Base-by-base conservation (phyloP, 2,888 invertebrate genomes). In the Cantharis flavilabris region DNA sequence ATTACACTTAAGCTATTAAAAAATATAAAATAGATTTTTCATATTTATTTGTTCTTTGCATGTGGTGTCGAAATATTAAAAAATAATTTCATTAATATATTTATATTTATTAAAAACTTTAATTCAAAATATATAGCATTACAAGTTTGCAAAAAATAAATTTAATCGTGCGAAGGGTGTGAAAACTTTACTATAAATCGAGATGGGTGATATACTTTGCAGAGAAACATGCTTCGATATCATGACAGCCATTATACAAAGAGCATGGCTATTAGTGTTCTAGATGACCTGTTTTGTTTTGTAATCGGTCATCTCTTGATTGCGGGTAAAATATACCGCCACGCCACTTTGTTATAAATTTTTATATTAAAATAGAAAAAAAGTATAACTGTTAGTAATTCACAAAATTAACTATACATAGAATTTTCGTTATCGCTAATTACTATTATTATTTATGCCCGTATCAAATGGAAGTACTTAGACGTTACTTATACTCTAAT, bases 261-360 rank as follows among this genome's bases (percentile, higher is more conserved):
- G 77, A 80, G 82, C 81, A 67, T 82, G 81, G 79, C 81, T 81
- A 81, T 82, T 82, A 82, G 81, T 79, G 83, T 83, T 83, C 82
- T 82, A 82, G 82, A 83, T 83, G 83, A 83, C 83, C 83, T 81
- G 83, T 79, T 79, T 81, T 80, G 80, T 74, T 81, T 81, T 81
- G 80, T 76, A 80, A 80, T 79, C 80, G 78, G 76, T 76, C 79
- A 79, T 79, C 78, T 81, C 69, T 81, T 64, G 49, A 49, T 49
- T 75, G 81, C 75, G 79, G 81, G 78, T 78, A 79, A 79, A 80
- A 83, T 83, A 83, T 83, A 75, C 83, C 82, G 82, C 78, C 80
- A 67, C n/a, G 65, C 65, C 65, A 67, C n/a, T 67, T 67, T 23
- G 26, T 67, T 67, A 26, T 67, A 67, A 67, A 67, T 67, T 20